A percentile compares a stretch with the other conserved stretches of the same genome.
These are phyloP conservation scores for Scaptodrosophila latifasciaeformis DNA, from an alignment of 2,888 invertebrate genomes.

Conservation along the genomic window DNA sequence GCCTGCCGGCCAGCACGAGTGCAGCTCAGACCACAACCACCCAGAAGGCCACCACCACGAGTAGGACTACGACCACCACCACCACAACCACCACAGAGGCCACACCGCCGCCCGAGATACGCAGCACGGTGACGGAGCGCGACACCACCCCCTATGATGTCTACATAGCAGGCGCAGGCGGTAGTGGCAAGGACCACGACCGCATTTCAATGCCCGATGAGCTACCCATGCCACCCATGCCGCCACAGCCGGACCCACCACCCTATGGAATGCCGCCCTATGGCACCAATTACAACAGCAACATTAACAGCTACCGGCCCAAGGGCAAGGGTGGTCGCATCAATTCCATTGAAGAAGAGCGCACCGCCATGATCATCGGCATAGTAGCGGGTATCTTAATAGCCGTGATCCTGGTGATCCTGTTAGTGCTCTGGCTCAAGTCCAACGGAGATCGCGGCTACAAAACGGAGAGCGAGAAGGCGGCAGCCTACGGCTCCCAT, in stretches of 20 bases:
- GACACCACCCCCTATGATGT: constrained; percentile 72
- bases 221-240: constrained; percentile 57
- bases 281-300: constrained; percentile 64
- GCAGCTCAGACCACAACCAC: constrained; percentile 40
- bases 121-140: constrained; percentile 69
- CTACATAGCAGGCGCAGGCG: constrained; percentile 39
- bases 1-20: constrained; percentile 39
- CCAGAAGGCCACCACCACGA: constrained; percentile 42
- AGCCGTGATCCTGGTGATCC: constrained; percentile 91
- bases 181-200: constrained; percentile 48
- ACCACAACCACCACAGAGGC: constrained; percentile 62
- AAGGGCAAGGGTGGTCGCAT: constrained; percentile 77
- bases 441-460: constrained; percentile 92
- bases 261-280: constrained; percentile 48
- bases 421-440: constrained; percentile 91
- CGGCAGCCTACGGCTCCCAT: constrained; percentile 79
- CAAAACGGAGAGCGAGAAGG: constrained; percentile 91
- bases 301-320: constrained; percentile 71
- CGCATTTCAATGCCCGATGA: constrained; percentile 65
- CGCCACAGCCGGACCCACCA: constrained; percentile 67
- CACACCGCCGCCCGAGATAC: constrained; percentile 65
- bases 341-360: constrained; percentile 83
- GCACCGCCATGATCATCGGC: constrained; percentile 86
- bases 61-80: constrained; percentile 46
- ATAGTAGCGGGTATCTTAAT: constrained; percentile 94